These are phyloP conservation scores for Taurulus bubalis DNA, from an alignment of 2,113 vertebrate species.

Conservation along the genomic window DNA sequence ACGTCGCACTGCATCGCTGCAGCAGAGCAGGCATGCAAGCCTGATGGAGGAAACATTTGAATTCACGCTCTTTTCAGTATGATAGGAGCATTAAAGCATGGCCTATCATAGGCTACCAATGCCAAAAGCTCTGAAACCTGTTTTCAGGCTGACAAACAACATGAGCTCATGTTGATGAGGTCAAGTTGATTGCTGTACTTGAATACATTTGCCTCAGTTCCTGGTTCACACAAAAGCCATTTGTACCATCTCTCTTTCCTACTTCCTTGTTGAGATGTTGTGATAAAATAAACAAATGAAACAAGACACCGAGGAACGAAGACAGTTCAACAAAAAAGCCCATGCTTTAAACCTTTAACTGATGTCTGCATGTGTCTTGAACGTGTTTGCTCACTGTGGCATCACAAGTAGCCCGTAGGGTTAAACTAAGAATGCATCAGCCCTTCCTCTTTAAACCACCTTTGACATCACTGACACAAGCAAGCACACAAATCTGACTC, in stretches of 20 bases:
- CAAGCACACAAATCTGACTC: constrained; percentile 9
- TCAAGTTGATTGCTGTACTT: background rate
- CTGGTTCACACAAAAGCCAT: background rate
- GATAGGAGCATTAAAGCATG: background rate
- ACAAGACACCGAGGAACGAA: background rate
- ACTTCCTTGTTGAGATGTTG: constrained; percentile 11
- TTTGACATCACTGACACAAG: constrained; percentile 9
- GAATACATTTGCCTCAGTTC: background rate
- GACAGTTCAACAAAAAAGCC: background rate
- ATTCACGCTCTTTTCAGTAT: background rate
- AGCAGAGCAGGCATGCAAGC: background rate
- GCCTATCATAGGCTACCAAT: background rate
- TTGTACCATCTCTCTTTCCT: background rate
- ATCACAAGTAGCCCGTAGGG: background rate
- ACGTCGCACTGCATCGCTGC: background rate
- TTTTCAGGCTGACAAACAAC: constrained; percentile 9
- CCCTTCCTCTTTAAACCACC: background rate
- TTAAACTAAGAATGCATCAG: background rate
- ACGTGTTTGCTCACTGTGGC: background rate
- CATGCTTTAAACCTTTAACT: too few relatives aligned
- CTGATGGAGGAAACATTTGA: background rate
- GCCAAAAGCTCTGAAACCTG: background rate
- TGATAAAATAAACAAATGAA: background rate
- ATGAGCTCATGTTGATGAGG: background rate
- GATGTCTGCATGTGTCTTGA: background rate